These are phyloP conservation scores for Prosapia bicincta DNA, from an alignment of 2,888 invertebrate genomes.

Conservation along the genomic window DNA sequence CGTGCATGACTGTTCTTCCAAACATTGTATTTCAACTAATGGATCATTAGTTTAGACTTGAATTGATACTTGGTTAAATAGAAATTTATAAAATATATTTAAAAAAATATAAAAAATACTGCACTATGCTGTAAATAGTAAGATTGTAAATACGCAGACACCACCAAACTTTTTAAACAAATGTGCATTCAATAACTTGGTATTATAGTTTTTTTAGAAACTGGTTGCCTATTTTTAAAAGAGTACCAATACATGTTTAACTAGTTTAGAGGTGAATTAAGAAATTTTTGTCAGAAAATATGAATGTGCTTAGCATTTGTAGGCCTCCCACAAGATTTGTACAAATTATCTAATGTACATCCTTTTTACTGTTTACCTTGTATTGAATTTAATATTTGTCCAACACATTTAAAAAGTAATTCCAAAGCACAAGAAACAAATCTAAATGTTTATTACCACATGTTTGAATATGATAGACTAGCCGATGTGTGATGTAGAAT, in stretches of 20 bases:
- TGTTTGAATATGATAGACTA: neutral
- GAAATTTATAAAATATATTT: neutral
- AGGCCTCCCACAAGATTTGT: neutral
- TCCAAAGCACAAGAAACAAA: neutral
- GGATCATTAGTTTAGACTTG: neutral
- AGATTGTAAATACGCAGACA: neutral
- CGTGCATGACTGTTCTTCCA: slow-evolving; percentile 27
- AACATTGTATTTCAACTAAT: neutral
- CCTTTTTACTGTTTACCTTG: neutral
- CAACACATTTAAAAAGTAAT: neutral
- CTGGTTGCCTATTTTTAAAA: neutral
- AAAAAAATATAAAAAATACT: neutral
- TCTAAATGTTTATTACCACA: neutral
- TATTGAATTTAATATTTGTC: neutral
- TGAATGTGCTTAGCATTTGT: neutral
- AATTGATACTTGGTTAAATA: neutral
- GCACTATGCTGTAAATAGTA: neutral
- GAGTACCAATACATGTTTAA: neutral
- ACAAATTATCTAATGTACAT: neutral
- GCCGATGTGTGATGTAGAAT: neutral
- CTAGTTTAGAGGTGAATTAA: neutral
- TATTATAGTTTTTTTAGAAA: neutral
- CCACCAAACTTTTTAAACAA: neutral
- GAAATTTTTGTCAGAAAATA: neutral
- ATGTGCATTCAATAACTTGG: neutral